phyloP scores from a whole-genome alignment of 2,888 invertebrate species.

The Ochropleura leucogaster region DNA sequence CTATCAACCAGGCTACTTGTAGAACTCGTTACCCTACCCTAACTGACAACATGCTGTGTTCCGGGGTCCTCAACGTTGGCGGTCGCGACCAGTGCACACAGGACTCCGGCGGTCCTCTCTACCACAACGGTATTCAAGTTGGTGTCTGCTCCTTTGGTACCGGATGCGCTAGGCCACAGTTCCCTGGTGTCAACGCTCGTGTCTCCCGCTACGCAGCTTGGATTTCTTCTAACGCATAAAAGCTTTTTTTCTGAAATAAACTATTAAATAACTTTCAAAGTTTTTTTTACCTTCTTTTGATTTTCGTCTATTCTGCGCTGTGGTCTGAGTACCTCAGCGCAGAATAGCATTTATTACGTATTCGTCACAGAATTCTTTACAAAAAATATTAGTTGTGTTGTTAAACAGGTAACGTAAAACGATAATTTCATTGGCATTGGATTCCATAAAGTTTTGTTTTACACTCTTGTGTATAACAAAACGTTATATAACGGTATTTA shows the following conservation, averaged over 20 bases:
- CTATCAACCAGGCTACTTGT: slow-evolving; percentile 71
- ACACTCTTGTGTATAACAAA: background rate
- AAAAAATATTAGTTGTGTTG: background rate
- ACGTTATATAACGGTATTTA: too few species aligned
- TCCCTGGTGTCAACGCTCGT: slow-evolving; percentile 67
- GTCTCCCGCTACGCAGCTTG: slow-evolving; percentile 42
- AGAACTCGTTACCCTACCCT: slow-evolving; percentile 60
- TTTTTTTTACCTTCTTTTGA: background rate
- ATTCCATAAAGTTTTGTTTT: background rate
- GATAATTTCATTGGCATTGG: too few species aligned
- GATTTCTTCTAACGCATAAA: slow-evolving; percentile 43
- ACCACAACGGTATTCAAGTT: slow-evolving; percentile 74
- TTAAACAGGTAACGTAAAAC: background rate
- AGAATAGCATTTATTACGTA: too few species aligned
- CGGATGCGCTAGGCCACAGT: slow-evolving; percentile 68
- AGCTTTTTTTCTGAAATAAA: background rate
- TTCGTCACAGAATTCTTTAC: background rate
- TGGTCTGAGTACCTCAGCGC: too few species aligned
- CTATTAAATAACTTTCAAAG: background rate
- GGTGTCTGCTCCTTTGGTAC: slow-evolving; percentile 77
- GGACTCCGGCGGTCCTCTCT: slow-evolving; percentile 78
- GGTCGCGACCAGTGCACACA: slow-evolving; percentile 80
- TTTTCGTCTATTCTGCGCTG: background rate
- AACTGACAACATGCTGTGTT: slow-evolving; percentile 72
- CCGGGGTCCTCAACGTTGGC: slow-evolving; percentile 73